A percentile compares a stretch with the other conserved stretches of the same genome.
Evolutionary conservation across 92 coral and sea anemone species (phyloP).

Genomic region (Zoanthus gigantus): DNA sequence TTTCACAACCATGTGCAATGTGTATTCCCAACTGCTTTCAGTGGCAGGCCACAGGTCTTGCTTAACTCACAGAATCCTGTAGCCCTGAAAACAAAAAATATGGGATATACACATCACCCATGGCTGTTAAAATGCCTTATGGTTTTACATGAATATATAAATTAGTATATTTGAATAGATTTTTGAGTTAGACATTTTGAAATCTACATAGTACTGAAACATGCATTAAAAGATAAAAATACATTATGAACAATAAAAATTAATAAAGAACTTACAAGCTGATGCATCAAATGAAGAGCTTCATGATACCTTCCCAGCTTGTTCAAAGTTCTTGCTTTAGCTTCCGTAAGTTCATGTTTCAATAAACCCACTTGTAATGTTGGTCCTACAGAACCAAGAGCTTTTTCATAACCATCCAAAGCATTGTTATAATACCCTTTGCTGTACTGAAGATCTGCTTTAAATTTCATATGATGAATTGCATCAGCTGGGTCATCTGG

Average conservation of each 20-base stretch:
- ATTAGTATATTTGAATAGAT: no score
- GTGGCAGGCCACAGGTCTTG: no score
- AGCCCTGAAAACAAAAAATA: no score
- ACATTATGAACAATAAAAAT: not conserved
- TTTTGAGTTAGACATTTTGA: no score
- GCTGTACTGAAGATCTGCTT: conserved; percentile 73
- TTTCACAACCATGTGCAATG: no score
- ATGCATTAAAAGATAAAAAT: no score
- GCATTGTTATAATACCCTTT: conserved; percentile 59
- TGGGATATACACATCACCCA: no score
- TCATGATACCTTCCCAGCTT: conserved; percentile 65
- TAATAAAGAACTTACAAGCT: conserved; percentile 32
- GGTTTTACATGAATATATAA: no score
- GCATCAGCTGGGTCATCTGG: conserved; percentile 56
- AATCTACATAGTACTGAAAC: no score
- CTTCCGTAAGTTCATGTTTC: conserved; percentile 76
- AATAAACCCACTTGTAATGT: conserved; percentile 36
- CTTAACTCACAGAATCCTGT: no score
- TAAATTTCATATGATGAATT: conserved; percentile 67
- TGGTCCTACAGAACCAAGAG: conserved; percentile 30
- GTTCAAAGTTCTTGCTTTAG: conserved; percentile 68
- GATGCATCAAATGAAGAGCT: conserved; percentile 50
- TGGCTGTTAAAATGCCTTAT: no score
- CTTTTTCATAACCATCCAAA: conserved; percentile 43
- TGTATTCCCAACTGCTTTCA: no score